Percentiles rank a stretch among this genome's conserved stretches.
phyloP scores from a whole-genome alignment of 2,888 invertebrate genomes.

The Thymelicus lineola region DNA sequence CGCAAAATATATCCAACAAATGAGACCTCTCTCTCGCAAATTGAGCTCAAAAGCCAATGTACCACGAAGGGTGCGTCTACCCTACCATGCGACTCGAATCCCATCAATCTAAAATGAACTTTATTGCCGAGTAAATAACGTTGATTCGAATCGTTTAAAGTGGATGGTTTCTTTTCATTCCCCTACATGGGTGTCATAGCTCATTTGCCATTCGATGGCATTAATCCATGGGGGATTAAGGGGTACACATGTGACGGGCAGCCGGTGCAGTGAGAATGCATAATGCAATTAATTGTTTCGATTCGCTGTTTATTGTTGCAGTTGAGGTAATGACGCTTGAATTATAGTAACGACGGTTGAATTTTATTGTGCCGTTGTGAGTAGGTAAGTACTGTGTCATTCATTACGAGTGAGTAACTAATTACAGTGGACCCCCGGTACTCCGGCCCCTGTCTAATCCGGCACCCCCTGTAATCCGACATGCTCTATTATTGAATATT shows the following conservation, averaged over 20 bases:
- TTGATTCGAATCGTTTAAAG: slow-evolving; percentile 43
- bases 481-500: too few relatives aligned
- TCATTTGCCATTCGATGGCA: slow-evolving; percentile 83
- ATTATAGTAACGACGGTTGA: slow-evolving; percentile 26
- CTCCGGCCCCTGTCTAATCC: too few relatives aligned
- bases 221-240: slow-evolving; percentile 78
- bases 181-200: slow-evolving; percentile 74
- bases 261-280: slow-evolving; percentile 53
- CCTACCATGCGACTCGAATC: slow-evolving; percentile 44
- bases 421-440: too few relatives aligned
- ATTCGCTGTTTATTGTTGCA: slow-evolving; percentile 37
- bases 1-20: slow-evolving; percentile 69
- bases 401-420: not conserved
- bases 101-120: slow-evolving; percentile 50
- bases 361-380: slow-evolving; percentile 1
- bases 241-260: slow-evolving; percentile 67
- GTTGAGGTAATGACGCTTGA: slow-evolving; percentile 36
- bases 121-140: slow-evolving; percentile 48
- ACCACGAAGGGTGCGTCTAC: slow-evolving; percentile 58
- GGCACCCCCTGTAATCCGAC: too few relatives aligned
- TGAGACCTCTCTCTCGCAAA: slow-evolving; percentile 74
- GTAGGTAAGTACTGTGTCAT: not conserved
- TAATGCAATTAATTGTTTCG: slow-evolving; percentile 70
- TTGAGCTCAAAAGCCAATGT: slow-evolving; percentile 79
- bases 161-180: slow-evolving; percentile 57